Evolutionary conservation across 1,140 invertebrate genomes (phyloP).

Genomic region (Cylas formicarius): DNA sequence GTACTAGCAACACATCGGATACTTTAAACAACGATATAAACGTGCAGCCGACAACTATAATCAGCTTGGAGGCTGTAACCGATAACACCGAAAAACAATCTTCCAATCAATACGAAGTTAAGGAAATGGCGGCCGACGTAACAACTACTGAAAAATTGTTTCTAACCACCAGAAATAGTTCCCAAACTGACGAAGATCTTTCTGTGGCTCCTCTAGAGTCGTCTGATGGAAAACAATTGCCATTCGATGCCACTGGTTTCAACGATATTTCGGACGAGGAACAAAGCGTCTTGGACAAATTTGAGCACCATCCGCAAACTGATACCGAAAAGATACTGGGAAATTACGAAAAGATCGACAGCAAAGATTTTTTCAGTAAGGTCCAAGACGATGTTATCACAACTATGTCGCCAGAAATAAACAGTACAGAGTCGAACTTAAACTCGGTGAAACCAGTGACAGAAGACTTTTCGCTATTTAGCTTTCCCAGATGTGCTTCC

Average conservation of each 20-base stretch:
- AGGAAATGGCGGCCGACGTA: slow-evolving; percentile 29
- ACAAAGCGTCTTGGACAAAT: slow-evolving; percentile 27
- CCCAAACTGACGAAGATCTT: slow-evolving; percentile 22
- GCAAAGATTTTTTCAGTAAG: slow-evolving; percentile 11
- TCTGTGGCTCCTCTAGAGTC: slow-evolving; percentile 15
- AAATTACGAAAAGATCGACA: slow-evolving; percentile 14
- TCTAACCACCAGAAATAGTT: slow-evolving; percentile 25
- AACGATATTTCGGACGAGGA: slow-evolving; percentile 30
- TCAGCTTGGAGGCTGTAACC: not conserved
- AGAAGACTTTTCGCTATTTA: slow-evolving; percentile 31
- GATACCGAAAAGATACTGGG: no score
- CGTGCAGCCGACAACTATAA: not conserved
- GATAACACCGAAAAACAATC: slow-evolving; percentile 2
- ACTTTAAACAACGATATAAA: slow-evolving; percentile 1
- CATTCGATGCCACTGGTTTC: slow-evolving; percentile 17
- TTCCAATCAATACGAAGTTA: slow-evolving; percentile 26
- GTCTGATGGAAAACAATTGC: slow-evolving; percentile 13
- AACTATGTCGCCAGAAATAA: not conserved
- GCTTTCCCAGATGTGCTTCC: slow-evolving; percentile 48
- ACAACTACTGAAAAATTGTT: slow-evolving; percentile 33
- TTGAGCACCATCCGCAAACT: no score
- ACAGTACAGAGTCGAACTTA: not conserved
- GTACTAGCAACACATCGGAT: not conserved
- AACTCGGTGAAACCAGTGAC: slow-evolving; percentile 33
- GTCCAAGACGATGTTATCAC: not conserved